Evolutionary conservation across 1,140 invertebrate species (phyloP).

Genomic region (Pseudomyrmex gracilis): DNA sequence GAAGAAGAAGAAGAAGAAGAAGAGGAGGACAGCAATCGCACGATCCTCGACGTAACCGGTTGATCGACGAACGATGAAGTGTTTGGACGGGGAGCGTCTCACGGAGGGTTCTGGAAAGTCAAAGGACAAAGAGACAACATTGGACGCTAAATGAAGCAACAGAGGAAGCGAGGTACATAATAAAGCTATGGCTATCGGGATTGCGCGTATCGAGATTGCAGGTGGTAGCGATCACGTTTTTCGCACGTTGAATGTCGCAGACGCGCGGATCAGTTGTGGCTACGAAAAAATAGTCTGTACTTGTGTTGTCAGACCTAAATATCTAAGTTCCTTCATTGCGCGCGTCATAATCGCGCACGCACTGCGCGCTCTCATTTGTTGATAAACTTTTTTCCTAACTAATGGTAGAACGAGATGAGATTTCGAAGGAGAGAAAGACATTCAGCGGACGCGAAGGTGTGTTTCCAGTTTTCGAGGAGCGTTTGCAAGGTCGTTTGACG

Average conservation of each 20-base stretch:
- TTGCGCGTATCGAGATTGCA: constrained; percentile 16
- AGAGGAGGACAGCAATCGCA: background rate
- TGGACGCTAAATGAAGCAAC: background rate
- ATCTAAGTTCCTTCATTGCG: constrained; percentile 63
- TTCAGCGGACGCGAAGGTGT: constrained; percentile 13
- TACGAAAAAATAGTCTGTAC: constrained; percentile 17
- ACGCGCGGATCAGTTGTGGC: constrained; percentile 30
- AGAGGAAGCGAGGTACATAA: constrained; percentile 41
- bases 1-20: constrained; percentile 17
- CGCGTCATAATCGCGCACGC: constrained; percentile 43
- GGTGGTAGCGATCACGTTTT: background rate
- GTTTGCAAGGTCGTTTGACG: background rate
- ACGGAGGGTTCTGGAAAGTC: background rate
- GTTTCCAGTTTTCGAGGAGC: background rate
- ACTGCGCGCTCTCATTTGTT: constrained; percentile 34
- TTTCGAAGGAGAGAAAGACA: constrained; percentile 37
- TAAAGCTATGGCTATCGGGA: constrained; percentile 13
- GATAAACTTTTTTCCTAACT: constrained; percentile 27
- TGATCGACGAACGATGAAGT: constrained; percentile 17
- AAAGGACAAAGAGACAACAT: constrained; percentile 18
- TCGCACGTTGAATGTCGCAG: constrained; percentile 41
- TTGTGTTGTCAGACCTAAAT: constrained; percentile 62
- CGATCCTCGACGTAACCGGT: background rate
- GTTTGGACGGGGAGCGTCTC: background rate
- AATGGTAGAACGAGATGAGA: background rate